Conservation (phyloP, 2,888 invertebrate genomes). For the Tuta absoluta region DNA sequence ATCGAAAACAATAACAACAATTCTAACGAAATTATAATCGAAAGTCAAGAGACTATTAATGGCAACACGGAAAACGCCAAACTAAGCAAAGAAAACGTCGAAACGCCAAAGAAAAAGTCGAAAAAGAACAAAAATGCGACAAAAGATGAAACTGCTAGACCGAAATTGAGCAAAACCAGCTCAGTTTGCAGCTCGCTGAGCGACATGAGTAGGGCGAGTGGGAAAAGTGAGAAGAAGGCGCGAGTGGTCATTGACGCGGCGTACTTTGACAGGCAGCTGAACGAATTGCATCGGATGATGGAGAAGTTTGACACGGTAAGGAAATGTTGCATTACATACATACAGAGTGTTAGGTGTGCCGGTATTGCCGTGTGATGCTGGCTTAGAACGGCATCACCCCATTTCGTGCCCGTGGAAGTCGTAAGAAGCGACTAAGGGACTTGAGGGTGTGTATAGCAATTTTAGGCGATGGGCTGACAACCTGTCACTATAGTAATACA, state of each 20-base stretch:
- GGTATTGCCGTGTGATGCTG: no score
- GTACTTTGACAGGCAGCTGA: constrained; percentile 77
- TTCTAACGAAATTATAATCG: constrained; percentile 27
- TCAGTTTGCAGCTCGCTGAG: constrained; percentile 67
- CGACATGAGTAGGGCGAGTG: constrained; percentile 59
- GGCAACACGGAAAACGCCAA: background rate
- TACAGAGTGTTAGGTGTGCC: no score
- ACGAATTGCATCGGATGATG: constrained; percentile 76
- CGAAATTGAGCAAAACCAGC: constrained; percentile 56
- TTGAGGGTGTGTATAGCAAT: no score
- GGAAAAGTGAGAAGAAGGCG: constrained; percentile 40
- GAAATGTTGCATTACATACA: no score
- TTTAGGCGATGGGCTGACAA: no score
- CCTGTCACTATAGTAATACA: no score
- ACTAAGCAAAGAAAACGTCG: background rate
- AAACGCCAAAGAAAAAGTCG: constrained; percentile 37
- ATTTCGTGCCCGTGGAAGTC: no score
- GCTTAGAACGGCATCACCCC: no score
- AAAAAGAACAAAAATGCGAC: constrained; percentile 40
- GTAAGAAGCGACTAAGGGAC: no score
- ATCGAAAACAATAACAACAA: constrained; percentile 19
- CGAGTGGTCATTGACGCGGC: constrained; percentile 53
- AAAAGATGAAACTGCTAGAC: constrained; percentile 35
- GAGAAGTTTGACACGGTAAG: constrained; percentile 58
- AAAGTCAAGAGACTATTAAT: constrained; percentile 28